Percentiles rank a stretch among this genome's conserved stretches.
Conservation (phyloP, 2,888 invertebrate genomes). For the Synanthedon formicaeformis region DNA sequence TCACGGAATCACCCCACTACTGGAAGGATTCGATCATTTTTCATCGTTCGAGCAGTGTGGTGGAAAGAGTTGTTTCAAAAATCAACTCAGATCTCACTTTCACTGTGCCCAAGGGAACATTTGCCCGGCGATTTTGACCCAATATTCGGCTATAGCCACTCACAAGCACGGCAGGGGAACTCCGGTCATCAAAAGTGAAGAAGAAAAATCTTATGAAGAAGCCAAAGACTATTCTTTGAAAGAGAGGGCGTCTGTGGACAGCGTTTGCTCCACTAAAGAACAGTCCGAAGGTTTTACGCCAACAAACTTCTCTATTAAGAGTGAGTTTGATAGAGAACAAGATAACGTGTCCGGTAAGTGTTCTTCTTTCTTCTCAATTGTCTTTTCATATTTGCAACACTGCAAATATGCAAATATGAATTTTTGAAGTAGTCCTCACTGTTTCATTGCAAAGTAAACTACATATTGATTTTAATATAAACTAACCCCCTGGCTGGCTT, state of each 20-base stretch:
- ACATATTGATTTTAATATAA: too few relatives aligned
- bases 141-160: conserved; percentile 61
- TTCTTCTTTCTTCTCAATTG: conserved; percentile 15
- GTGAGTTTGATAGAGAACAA: conserved; percentile 59
- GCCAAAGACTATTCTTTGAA: conserved; percentile 66
- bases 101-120: conserved; percentile 63
- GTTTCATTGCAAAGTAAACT: too few relatives aligned
- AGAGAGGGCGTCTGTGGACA: conserved; percentile 57
- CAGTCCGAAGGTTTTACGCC: conserved; percentile 40
- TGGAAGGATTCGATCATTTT: conserved; percentile 89
- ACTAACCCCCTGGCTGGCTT: too few relatives aligned
- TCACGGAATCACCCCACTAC: conserved; percentile 83
- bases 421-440: neutral
- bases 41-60: conserved; percentile 64
- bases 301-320: conserved; percentile 60
- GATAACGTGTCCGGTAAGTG: conserved; percentile 64
- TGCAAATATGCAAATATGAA: too few relatives aligned
- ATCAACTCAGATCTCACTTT: conserved; percentile 57
- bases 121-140: conserved; percentile 61
- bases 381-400: neutral
- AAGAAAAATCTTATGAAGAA: conserved; percentile 53
- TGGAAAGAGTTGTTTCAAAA: conserved; percentile 62
- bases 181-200: conserved; percentile 52
- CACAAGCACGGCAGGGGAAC: conserved; percentile 63
- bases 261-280: conserved; percentile 49